Evolutionary conservation across 2,113 vertebrate species (phyloP).

Genomic region (Gobiocypris rarus): DNA sequence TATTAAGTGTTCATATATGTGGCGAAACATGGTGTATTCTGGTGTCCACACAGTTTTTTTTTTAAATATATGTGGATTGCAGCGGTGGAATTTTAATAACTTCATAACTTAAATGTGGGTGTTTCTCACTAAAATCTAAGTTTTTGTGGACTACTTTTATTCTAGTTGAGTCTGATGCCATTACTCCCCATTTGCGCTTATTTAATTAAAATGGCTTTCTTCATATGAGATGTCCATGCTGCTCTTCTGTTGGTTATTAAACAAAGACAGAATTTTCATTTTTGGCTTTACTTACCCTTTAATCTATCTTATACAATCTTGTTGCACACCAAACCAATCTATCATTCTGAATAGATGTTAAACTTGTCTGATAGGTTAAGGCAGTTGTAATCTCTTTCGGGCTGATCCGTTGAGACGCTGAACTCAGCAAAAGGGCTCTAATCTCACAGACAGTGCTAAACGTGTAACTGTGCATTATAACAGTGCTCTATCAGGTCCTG

Average conservation of each 20-base stretch:
- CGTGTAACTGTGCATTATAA: conserved; percentile 61
- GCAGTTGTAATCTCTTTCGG: conserved; percentile 58
- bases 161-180: background rate
- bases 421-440: conserved; percentile 70
- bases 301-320: background rate
- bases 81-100: no score
- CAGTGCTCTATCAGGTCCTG: conserved; percentile 57
- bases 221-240: no score
- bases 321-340: background rate
- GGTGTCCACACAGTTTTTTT: background rate
- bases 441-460: conserved; percentile 60
- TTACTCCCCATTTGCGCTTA: background rate
- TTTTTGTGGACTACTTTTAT: background rate
- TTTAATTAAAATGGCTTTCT: background rate
- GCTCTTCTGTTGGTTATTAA: background rate
- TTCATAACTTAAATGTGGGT: background rate
- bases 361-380: conserved; percentile 5
- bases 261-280: background rate
- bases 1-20: no score
- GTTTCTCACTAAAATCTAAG: background rate
- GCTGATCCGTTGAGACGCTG: conserved; percentile 75
- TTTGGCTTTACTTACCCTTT: background rate
- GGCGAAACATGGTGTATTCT: background rate
- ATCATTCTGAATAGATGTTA: background rate
- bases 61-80: background rate